Conservation (phyloP, 2,797 vertebrate genomes). For the Austrolebias charrua region DNA sequence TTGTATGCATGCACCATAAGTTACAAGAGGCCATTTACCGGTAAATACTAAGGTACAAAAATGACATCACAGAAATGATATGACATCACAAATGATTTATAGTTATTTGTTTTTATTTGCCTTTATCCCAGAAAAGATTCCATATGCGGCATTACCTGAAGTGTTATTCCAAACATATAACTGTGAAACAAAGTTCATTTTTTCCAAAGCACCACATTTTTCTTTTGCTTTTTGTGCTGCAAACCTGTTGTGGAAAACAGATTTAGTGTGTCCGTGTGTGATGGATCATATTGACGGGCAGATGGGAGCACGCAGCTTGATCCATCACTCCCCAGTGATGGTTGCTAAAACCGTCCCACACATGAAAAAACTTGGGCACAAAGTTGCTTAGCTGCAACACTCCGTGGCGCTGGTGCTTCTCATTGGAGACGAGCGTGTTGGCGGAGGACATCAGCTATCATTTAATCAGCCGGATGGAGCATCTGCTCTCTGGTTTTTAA, state of each 20-base stretch:
- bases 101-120: neutral
- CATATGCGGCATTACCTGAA: neutral
- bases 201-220: neutral
- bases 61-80: too few relatives aligned
- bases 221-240: neutral
- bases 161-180: neutral
- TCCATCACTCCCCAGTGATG: neutral
- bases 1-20: too few relatives aligned
- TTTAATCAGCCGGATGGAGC: slow-evolving; percentile 62
- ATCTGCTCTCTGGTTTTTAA: slow-evolving; percentile 63
- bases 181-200: neutral
- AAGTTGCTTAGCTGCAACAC: slow-evolving; percentile 26
- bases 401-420: slow-evolving; percentile 46
- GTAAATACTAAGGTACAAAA: too few relatives aligned
- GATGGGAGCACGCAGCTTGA: slow-evolving; percentile 18
- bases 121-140: neutral
- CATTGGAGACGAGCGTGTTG: slow-evolving; percentile 26
- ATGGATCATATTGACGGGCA: slow-evolving; percentile 2
- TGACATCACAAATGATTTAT: too few relatives aligned
- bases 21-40: too few relatives aligned
- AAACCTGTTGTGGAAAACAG: neutral
- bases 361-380: slow-evolving; percentile 17
- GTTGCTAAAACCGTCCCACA: slow-evolving; percentile 18
- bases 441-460: slow-evolving; percentile 55
- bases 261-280: neutral